Evolutionary conservation across 2,113 vertebrate species (phyloP).

Genomic region (Neogobius melanostomus): DNA sequence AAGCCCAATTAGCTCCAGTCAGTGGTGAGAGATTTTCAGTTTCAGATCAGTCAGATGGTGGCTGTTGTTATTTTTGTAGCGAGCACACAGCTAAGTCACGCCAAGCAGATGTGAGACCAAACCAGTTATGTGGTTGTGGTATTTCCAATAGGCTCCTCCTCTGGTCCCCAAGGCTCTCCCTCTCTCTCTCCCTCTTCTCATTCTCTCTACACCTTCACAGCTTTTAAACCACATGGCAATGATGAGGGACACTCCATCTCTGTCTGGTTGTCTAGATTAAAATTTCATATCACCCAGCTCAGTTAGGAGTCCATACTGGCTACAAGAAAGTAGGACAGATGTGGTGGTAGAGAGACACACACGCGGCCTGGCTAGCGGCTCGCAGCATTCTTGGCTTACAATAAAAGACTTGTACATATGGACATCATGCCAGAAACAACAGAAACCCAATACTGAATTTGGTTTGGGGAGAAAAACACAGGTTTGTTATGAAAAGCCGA

Average conservation of each 20-base stretch:
- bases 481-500: slow-evolving; percentile 38
- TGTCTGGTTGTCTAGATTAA: slow-evolving; percentile 67
- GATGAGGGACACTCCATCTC: slow-evolving; percentile 51
- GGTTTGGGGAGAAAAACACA: slow-evolving; percentile 37
- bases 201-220: slow-evolving; percentile 28
- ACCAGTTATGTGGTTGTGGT: slow-evolving; percentile 64
- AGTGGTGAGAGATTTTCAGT: slow-evolving; percentile 4
- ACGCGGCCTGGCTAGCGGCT: slow-evolving; percentile 48
- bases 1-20: slow-evolving; percentile 6
- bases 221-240: slow-evolving; percentile 48
- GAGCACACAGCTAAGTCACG: slow-evolving; percentile 55
- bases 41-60: slow-evolving; percentile 14
- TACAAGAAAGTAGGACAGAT: slow-evolving; percentile 56
- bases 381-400: slow-evolving; percentile 40
- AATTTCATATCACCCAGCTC: slow-evolving; percentile 68
- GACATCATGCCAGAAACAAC: slow-evolving; percentile 46
- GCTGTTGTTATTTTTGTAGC: slow-evolving; percentile 44
- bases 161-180: slow-evolving; percentile 54
- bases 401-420: slow-evolving; percentile 54
- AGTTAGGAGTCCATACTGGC: slow-evolving; percentile 56
- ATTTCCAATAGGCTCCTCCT: slow-evolving; percentile 61
- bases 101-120: slow-evolving; percentile 64
- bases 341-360: slow-evolving; percentile 19
- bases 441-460: slow-evolving; percentile 38
- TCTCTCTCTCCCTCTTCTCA: slow-evolving; percentile 29